Evolutionary conservation across 2,797 vertebrate species (phyloP), one percentile per base, ranked within the genome.

Genomic region (Delichon dasypus): DNA sequence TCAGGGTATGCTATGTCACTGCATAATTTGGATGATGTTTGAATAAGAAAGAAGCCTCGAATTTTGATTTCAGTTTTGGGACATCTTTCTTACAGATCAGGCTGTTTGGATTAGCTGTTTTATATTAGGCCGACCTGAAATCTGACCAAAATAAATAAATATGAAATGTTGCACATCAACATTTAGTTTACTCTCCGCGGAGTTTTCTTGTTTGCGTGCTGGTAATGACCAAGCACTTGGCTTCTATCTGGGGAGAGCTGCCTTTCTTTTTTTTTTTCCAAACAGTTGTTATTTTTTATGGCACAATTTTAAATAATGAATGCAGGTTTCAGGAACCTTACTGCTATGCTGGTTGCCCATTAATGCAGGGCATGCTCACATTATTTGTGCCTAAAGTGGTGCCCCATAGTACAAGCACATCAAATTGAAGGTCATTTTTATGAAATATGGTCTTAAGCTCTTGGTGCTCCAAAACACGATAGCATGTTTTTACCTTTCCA

Each of bases 101-200:
- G 68, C 44, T 86, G 47, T 40, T 85, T 75, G 74, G 78, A 67
- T 60, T 34, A 67, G 42, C 27, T 85, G 9, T n/a, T 91, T 93
- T 78, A 12, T 51, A 86, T 77, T 27, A 81, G 54, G 30, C 27
- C 3, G 3, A 42, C 45, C 42, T 70, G 55, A 95, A 88, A 86
- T 79, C 34, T 83, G 71, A 85, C 80, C 58, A 82, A 83, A 87
- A 75, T 42, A 85, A 94, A 89, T 48, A 74, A 78, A 66, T 68
- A 20, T 45, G 51, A 71, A 90, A 67, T 54, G 44, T 65, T 85
- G 80, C 57, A 85, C 64, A 58, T 67, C 9, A 36, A 34, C 32
- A 51, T 83, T 84, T 54, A 87, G 30, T 84, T 90, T 71, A 55
- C 20, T 65, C 53, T 51, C 67, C 13, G 7, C 66, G 45, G 58